Conservation (phyloP, 2,113 vertebrate species). For the Lepisosteus oculatus region DNA sequence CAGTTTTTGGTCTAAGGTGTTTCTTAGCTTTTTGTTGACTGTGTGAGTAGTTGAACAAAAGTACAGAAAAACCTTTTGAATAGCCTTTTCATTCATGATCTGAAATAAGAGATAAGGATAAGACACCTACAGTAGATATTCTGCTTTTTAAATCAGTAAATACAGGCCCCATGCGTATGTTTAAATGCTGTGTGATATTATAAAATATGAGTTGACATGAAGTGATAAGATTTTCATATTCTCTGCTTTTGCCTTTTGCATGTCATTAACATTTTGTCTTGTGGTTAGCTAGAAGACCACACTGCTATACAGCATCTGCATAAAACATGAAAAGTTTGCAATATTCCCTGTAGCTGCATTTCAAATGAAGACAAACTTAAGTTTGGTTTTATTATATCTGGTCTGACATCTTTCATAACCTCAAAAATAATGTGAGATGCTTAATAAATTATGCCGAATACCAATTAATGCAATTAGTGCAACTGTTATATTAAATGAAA, state of each 20-base stretch:
- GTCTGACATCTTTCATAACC: too few species aligned
- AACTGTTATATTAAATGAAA: too few species aligned
- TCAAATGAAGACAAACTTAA: background rate
- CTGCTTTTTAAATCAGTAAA: conserved; percentile 1
- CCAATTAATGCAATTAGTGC: too few species aligned
- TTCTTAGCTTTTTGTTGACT: background rate
- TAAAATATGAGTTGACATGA: conserved; percentile 8
- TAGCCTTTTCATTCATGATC: background rate
- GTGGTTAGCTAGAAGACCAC: background rate
- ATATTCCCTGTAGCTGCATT: background rate
- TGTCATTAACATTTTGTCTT: background rate
- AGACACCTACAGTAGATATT: background rate
- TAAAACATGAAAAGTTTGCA: background rate
- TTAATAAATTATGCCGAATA: too few species aligned
- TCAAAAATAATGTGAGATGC: too few species aligned
- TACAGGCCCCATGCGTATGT: background rate
- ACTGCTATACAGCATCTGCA: background rate
- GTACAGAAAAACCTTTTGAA: background rate
- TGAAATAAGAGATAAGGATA: background rate
- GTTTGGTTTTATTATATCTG: background rate
- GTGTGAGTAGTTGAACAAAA: background rate
- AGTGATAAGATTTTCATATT: conserved; percentile 11
- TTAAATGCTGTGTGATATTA: background rate
- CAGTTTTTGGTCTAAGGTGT: too few species aligned
- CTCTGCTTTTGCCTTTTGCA: background rate